Evolutionary conservation across 30 jellyfish, hydroid and myxozoan genomes (phyloP), one percentile per base, ranked within the genome.

Genomic region (Calvadosia cruxmelitensis): DNA sequence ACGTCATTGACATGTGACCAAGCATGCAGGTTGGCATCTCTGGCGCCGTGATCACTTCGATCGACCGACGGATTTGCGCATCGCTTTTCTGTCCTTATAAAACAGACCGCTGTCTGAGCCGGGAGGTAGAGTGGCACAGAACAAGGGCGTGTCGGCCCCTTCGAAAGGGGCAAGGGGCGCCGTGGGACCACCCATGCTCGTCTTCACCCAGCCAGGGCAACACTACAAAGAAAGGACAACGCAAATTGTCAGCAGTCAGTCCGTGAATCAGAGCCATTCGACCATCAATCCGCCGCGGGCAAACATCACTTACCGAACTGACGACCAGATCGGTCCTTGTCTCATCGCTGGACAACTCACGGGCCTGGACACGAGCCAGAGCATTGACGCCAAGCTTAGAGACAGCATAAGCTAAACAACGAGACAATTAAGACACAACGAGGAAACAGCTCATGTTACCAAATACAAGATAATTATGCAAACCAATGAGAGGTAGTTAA

Each of bases 161-260:
- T 10, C 10, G 20, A 42, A 42, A 42, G 57, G 57, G 1, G 92
- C 33, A 29, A 66, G 68, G 24, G 82, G 77, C 13, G 92, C 92
- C 53, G 50, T 31, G 48, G 65, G 61, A 3, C 92, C 92, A 20
- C 92, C 92, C 52, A 78, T 23, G 57, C 50, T 34, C 31, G 92
- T 69, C 49, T 66, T 78, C 29, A 73, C 81, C 92, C 92, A 78
- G 29, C 92, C 92, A 57, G 92, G 92, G 34, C 92, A 78, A 31
- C 92, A 78, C 92, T 78, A 33, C 27, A 66, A 61, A n/a, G 49
- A 25, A 34, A 3, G 24, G 0, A 23, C 74, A 32, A 69, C 74
- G 15, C 2, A 29, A 5, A 25, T 31, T n/a, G n/a, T n/a, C n/a
- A n/a, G n/a, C n/a, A n/a, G n/a, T n/a, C n/a, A n/a, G n/a, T n/a